phyloP scores from a whole-genome alignment of 2,113 vertebrate species.

The Leptobrachium ailaonicum region DNA sequence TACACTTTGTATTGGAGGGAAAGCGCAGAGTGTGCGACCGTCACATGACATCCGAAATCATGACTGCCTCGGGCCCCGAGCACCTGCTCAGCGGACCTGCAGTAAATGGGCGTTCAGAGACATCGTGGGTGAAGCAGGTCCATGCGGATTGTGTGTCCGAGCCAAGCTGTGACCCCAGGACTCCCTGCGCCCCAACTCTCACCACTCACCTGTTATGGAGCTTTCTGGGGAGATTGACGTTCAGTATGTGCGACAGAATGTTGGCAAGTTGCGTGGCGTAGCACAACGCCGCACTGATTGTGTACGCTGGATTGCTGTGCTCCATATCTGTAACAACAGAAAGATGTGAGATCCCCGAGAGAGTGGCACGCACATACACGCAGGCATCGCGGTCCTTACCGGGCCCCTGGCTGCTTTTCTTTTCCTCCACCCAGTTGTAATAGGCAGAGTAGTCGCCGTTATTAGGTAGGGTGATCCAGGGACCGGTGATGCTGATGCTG shows the following conservation, averaged over 20 bases:
- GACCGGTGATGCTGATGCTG: conserved; percentile 90
- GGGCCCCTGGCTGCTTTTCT: conserved; percentile 85
- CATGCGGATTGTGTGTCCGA: too few species aligned
- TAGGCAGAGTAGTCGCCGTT: conserved; percentile 96
- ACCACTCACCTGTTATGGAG: conserved; percentile 89
- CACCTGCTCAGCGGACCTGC: too few species aligned
- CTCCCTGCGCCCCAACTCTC: too few species aligned
- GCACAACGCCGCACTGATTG: conserved; percentile 93
- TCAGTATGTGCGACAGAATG: conserved; percentile 92
- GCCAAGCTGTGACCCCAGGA: too few species aligned
- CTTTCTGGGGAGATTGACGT: conserved; percentile 93
- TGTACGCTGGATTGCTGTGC: conserved; percentile 90
- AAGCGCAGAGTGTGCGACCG: too few species aligned
- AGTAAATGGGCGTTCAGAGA: too few species aligned
- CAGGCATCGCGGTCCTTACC: conserved; percentile 65
- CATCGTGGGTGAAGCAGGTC: too few species aligned
- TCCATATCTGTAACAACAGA: conserved; percentile 79
- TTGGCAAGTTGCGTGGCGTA: conserved; percentile 90
- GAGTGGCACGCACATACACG: too few species aligned
- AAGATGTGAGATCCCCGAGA: conserved; percentile 26
- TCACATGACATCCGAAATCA: too few species aligned
- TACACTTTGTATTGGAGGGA: too few species aligned
- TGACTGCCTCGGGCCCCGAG: too few species aligned
- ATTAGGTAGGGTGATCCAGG: conserved; percentile 87
- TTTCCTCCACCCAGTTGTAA: conserved; percentile 90